Conservation (phyloP, 2,113 vertebrate genomes). For the Microtus montanus region DNA sequence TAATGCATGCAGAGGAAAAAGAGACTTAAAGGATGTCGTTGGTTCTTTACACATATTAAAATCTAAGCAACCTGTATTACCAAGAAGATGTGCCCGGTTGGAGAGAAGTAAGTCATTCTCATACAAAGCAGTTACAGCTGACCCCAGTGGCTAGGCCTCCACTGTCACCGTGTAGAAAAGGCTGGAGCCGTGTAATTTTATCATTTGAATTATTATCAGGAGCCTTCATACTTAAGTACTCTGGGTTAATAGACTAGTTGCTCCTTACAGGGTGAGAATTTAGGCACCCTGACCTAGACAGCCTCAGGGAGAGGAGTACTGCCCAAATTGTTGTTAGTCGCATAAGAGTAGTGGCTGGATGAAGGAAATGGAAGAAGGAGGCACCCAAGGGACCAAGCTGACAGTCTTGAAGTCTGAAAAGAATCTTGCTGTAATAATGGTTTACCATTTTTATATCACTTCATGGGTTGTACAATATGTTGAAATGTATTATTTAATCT, state of each 20-base stretch:
- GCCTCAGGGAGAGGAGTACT: neutral
- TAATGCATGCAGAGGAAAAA: neutral
- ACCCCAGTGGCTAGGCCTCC: neutral
- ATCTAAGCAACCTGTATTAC: neutral
- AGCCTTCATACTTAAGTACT: neutral
- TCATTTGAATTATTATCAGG: neutral
- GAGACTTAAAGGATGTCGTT: neutral
- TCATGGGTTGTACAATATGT: neutral
- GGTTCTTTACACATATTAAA: conserved; percentile 11
- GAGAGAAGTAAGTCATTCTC: neutral
- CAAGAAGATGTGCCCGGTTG: neutral
- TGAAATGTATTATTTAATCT: conserved; percentile 1
- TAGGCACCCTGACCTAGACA: neutral
- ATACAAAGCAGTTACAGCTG: neutral
- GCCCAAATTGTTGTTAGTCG: neutral
- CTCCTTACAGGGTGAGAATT: neutral
- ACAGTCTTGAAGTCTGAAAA: conserved; percentile 24
- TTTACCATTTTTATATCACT: conserved; percentile 16
- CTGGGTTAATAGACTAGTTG: neutral
- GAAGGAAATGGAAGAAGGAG: neutral
- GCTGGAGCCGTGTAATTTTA: neutral
- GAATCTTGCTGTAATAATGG: neutral
- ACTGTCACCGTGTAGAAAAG: neutral
- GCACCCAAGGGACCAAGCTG: neutral
- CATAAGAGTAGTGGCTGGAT: neutral